Conservation (phyloP, 1,140 invertebrate genomes). For the Paramacrobiotus metropolitanus region DNA sequence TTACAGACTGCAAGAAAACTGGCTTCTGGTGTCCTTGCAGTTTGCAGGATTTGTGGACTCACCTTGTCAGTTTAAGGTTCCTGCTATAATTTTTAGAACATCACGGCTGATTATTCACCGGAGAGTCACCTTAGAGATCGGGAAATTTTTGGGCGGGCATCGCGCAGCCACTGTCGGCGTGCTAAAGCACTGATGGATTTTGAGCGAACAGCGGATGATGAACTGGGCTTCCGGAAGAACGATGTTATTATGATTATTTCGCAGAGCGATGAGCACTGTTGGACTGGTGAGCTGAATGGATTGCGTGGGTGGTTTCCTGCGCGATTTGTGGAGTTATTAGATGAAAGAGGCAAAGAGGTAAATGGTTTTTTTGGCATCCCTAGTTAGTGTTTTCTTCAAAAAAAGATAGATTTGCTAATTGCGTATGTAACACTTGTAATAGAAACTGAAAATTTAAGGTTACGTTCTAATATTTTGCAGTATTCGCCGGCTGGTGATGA, state of each 20-base stretch:
- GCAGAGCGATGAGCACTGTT: slow-evolving; percentile 97
- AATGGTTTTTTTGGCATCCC: too few relatives aligned
- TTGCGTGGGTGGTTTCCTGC: slow-evolving; percentile 96
- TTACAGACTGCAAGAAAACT: neutral
- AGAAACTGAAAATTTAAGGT: too few relatives aligned
- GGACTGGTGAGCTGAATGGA: slow-evolving; percentile 96
- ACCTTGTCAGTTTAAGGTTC: neutral
- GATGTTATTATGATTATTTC: slow-evolving; percentile 94
- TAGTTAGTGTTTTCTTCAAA: too few relatives aligned
- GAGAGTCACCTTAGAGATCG: slow-evolving; percentile 82
- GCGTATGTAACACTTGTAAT: too few relatives aligned
- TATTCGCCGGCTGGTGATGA: slow-evolving; percentile 94
- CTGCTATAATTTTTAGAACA: slow-evolving; percentile 16
- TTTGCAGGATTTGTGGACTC: neutral
- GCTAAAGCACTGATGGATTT: slow-evolving; percentile 93
- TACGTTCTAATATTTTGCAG: too few relatives aligned
- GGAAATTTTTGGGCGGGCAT: slow-evolving; percentile 74
- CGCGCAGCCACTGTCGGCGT: slow-evolving; percentile 53
- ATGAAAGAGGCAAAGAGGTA: slow-evolving; percentile 67
- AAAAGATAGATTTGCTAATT: too few relatives aligned
- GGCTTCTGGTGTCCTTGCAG: neutral
- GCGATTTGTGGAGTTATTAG: slow-evolving; percentile 83
- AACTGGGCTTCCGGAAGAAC: slow-evolving; percentile 90
- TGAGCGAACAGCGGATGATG: slow-evolving; percentile 91
- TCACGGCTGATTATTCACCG: slow-evolving; percentile 78